Evolutionary conservation across 2,113 vertebrate genomes (phyloP).

Genomic region (Anguilla japonica): DNA sequence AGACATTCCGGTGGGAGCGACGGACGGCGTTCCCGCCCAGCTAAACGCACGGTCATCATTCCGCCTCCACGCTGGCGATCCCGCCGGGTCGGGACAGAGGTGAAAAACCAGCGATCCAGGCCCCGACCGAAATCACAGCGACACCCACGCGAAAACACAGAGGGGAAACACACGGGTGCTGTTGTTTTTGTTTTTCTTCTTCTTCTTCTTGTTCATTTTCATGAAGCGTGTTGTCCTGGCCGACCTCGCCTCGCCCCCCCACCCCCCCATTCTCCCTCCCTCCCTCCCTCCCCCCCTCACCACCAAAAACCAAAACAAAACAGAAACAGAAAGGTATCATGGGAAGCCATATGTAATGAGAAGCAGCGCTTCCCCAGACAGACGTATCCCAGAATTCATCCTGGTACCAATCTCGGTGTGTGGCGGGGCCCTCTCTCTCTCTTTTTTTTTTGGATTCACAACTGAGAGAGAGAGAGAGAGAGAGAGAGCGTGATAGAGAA

Average conservation of each 20-base stretch:
- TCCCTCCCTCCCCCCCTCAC: background rate
- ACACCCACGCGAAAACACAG: background rate
- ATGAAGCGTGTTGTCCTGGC: background rate
- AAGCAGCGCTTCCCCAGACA: constrained; percentile 34
- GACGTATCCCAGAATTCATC: constrained; percentile 26
- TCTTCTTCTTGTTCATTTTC: too few relatives aligned
- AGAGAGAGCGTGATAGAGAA: too few relatives aligned
- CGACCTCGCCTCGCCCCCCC: too few relatives aligned
- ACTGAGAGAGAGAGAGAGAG: constrained; percentile 22
- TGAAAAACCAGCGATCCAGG: background rate
- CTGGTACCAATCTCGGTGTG: background rate
- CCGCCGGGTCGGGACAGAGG: background rate
- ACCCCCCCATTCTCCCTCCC: too few relatives aligned
- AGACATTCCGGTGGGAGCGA: constrained; percentile 16
- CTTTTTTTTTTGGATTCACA: background rate
- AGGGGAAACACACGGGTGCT: background rate
- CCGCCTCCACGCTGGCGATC: background rate
- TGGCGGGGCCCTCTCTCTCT: background rate
- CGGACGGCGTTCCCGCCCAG: background rate
- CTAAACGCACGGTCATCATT: background rate
- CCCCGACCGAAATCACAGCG: background rate
- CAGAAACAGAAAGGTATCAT: constrained; percentile 30
- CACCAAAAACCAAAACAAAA: constrained; percentile 29
- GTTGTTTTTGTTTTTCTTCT: background rate
- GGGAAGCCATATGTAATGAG: constrained; percentile 29